Conservation (phyloP, 2,888 invertebrate genomes). For the Panzeria rudis region DNA sequence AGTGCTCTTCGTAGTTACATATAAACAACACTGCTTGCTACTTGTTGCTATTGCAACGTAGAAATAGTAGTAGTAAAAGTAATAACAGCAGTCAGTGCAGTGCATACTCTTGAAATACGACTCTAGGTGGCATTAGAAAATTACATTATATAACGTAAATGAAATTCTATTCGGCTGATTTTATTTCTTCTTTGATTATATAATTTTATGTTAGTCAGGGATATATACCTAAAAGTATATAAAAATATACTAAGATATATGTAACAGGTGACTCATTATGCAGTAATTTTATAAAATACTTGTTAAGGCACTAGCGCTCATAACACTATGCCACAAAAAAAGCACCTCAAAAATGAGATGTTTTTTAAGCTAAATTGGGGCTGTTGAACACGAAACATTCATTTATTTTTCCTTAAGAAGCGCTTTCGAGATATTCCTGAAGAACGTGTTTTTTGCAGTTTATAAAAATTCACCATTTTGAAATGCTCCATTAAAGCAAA, state of each 20-base stretch:
- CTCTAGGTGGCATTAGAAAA: constrained; percentile 57
- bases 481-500: no score
- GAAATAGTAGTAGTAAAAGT: constrained; percentile 6
- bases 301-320: no score
- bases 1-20: constrained; percentile 19
- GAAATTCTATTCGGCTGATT: constrained; percentile 54
- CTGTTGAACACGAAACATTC: no score
- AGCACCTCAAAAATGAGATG: no score
- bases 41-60: constrained; percentile 32
- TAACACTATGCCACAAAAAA: no score
- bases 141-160: constrained; percentile 63
- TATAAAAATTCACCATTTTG: no score
- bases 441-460: no score
- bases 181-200: constrained; percentile 35
- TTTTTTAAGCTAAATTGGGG: no score
- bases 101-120: neutral
- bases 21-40: neutral
- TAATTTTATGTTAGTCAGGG: constrained; percentile 13
- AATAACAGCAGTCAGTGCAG: constrained; percentile 12
- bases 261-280: neutral
- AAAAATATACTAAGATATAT: neutral
- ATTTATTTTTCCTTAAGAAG: no score
- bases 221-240: neutral
- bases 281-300: neutral
- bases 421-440: no score